phyloP scores from a whole-genome alignment of 2,797 vertebrate species.

The Thunnus albacares region DNA sequence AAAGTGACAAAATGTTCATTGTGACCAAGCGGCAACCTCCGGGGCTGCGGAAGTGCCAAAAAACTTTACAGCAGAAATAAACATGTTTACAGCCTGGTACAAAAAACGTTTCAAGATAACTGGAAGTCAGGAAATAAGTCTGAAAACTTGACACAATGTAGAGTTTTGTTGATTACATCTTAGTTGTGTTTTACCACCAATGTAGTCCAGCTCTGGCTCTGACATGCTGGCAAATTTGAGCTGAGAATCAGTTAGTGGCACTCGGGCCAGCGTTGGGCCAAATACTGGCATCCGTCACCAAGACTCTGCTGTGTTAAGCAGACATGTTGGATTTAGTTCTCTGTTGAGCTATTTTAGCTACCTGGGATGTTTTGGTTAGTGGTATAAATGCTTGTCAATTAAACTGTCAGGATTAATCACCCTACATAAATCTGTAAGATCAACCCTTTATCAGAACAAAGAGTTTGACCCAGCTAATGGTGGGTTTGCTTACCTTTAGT shows the following conservation, averaged over 20 bases:
- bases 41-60: no score
- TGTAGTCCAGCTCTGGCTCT: background rate
- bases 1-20: no score
- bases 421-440: background rate
- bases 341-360: no score
- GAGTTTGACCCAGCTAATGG: background rate
- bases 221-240: background rate
- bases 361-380: background rate
- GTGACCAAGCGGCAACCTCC: no score
- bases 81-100: no score
- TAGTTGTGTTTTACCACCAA: background rate
- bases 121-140: background rate
- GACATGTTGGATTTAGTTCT: slow-evolving; percentile 6
- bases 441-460: background rate
- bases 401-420: background rate
- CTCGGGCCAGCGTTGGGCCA: no score
- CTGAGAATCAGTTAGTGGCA: background rate
- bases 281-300: background rate
- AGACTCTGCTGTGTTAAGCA: background rate
- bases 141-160: background rate
- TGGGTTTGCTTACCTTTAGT: slow-evolving; percentile 57
- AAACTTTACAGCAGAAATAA: no score
- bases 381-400: background rate
- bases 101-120: no score
- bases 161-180: background rate